phyloP scores from a whole-genome alignment of 1,140 invertebrate species.

The Bombus affinis region DNA sequence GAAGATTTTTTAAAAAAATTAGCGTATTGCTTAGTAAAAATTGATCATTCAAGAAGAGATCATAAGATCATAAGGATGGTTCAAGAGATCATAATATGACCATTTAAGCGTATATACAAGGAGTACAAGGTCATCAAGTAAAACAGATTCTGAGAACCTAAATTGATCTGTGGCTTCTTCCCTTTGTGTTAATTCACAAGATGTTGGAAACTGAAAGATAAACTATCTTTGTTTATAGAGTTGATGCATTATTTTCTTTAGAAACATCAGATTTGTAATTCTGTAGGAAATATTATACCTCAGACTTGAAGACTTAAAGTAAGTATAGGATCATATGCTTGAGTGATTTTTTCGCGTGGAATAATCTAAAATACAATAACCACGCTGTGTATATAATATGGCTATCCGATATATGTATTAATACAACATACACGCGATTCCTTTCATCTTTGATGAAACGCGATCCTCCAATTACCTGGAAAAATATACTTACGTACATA shows the following conservation, averaged over 20 bases:
- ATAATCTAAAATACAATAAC: not conserved
- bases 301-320: no score
- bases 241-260: not conserved
- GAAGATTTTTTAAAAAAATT: not conserved
- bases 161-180: not conserved
- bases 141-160: conserved; percentile 1
- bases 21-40: no score
- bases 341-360: not conserved
- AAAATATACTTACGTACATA: not conserved
- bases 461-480: conserved; percentile 15
- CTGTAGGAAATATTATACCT: not conserved
- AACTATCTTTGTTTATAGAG: not conserved
- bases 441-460: conserved; percentile 1
- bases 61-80: not conserved
- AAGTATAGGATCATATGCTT: not conserved
- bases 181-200: not conserved
- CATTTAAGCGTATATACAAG: conserved; percentile 13
- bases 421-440: not conserved
- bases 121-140: not conserved
- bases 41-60: not conserved
- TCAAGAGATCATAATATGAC: conserved; percentile 14
- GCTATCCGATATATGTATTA: not conserved
- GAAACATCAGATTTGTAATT: not conserved
- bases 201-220: not conserved
- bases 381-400: not conserved